phyloP scores from a whole-genome alignment of 2,797 vertebrate species.

The Falco naumanni region DNA sequence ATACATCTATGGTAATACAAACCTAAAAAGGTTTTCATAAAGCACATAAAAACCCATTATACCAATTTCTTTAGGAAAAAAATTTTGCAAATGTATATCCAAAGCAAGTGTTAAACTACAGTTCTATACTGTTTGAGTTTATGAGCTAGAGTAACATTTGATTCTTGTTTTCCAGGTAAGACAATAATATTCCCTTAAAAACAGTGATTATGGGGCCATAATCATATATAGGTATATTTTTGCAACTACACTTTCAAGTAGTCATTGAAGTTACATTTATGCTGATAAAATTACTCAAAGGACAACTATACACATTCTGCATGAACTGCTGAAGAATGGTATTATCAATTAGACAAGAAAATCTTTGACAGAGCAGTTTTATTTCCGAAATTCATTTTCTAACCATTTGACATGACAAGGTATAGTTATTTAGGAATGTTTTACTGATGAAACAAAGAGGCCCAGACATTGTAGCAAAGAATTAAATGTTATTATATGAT shows the following conservation, averaged over 20 bases:
- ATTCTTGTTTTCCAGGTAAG: background rate
- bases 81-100: background rate
- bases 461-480: background rate
- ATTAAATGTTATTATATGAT: background rate
- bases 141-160: background rate
- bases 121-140: rapidly evolving
- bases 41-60: background rate
- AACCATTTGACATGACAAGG: background rate
- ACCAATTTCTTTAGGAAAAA: background rate
- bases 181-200: background rate
- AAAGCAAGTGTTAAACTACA: background rate
- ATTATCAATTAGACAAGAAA: background rate
- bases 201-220: background rate
- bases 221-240: background rate
- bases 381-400: background rate
- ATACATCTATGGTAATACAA: background rate
- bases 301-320: background rate
- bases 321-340: background rate
- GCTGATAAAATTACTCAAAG: background rate
- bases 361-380: background rate
- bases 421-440: background rate
- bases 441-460: background rate
- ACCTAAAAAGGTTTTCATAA: background rate
- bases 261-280: background rate
- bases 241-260: background rate